A percentile compares a stretch with the other conserved stretches of the same genome.
These are phyloP conservation scores for Neoaliturus tenellus DNA, from an alignment of 2,888 invertebrate species.

Conservation along the genomic window DNA sequence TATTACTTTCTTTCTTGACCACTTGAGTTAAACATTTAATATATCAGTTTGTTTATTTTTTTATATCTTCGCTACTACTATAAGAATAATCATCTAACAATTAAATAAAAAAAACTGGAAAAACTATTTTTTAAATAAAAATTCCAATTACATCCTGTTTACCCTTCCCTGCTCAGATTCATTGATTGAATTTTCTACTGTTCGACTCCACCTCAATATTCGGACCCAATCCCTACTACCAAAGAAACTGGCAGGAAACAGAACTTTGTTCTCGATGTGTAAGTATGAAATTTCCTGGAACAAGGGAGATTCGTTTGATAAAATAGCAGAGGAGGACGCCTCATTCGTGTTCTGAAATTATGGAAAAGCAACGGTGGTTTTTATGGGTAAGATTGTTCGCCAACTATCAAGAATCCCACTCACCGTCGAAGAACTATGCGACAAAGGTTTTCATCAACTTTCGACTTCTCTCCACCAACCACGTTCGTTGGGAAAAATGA, in stretches of 20 bases:
- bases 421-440: background rate
- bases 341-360: background rate
- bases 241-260: background rate
- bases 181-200: no score
- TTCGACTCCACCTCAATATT: background rate
- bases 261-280: background rate
- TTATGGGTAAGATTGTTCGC: background rate
- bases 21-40: no score
- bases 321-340: background rate
- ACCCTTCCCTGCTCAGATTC: no score
- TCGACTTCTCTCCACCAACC: background rate
- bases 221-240: background rate
- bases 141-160: no score
- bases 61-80: no score
- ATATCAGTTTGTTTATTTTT: no score
- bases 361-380: background rate
- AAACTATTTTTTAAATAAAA: no score
- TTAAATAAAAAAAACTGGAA: no score
- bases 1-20: no score
- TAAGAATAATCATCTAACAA: no score
- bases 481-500: background rate
- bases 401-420: background rate
- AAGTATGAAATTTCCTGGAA: background rate
- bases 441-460: background rate
- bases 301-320: background rate